Percentiles rank a stretch among this genome's conserved stretches.
Conservation (phyloP, 1,140 invertebrate genomes). For the Drosophila athabasca region DNA sequence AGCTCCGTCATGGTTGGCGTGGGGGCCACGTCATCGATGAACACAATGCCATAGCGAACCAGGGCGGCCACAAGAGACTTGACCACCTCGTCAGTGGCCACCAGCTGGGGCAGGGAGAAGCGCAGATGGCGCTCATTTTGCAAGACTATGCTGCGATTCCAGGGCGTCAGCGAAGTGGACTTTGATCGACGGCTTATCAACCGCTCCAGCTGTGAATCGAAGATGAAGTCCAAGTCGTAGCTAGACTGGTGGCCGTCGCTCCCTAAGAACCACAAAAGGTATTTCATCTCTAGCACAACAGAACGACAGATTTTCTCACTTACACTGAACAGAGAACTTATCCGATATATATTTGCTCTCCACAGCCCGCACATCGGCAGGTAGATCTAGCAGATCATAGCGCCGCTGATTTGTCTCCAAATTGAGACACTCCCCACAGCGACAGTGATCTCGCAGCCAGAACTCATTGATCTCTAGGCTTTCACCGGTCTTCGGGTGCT, state of each 20-base stretch:
- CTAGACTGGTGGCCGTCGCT: constrained; percentile 68
- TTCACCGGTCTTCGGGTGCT: constrained; percentile 38
- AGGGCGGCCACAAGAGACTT: constrained; percentile 56
- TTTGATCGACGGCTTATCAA: constrained; percentile 54
- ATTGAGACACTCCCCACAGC: constrained; percentile 69
- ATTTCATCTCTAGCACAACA: not conserved
- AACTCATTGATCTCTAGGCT: constrained; percentile 58
- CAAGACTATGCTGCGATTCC: constrained; percentile 63
- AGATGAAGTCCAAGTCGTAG: constrained; percentile 66
- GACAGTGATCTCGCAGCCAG: constrained; percentile 79
- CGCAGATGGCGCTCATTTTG: constrained; percentile 61
- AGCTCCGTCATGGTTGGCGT: constrained; percentile 77
- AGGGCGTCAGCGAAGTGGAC: constrained; percentile 50
- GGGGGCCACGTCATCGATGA: constrained; percentile 73
- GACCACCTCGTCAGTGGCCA: constrained; percentile 50
- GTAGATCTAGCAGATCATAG: constrained; percentile 72
- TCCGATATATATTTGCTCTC: constrained; percentile 17
- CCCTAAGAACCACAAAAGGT: constrained; percentile 53
- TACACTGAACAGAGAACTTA: constrained; percentile 39
- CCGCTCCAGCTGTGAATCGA: constrained; percentile 55
- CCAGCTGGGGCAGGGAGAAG: constrained; percentile 43
- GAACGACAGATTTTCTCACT: constrained; percentile 7
- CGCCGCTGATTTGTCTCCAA: constrained; percentile 70
- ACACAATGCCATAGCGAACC: constrained; percentile 73
- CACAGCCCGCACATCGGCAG: constrained; percentile 43